Percentiles rank a stretch among this genome's conserved stretches.
Evolutionary conservation across 1,140 invertebrate genomes (phyloP).

Genomic region (Zaprionus nigranus): DNA sequence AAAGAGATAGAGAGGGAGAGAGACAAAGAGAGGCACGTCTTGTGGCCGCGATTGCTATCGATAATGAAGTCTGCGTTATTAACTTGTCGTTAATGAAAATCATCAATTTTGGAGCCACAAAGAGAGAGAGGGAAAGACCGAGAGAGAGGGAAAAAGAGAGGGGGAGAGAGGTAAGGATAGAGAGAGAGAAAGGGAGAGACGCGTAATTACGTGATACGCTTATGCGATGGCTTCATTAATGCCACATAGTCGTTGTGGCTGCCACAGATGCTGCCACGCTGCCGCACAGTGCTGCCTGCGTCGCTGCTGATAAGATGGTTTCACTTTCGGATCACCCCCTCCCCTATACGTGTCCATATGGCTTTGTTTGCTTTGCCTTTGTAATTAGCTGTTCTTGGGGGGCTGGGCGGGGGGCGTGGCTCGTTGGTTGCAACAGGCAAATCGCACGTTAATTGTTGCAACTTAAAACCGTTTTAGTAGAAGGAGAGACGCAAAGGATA

Average conservation of each 20-base stretch:
- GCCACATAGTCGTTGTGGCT: background rate
- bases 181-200: slow-evolving; percentile 26
- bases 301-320: slow-evolving; percentile 33
- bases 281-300: slow-evolving; percentile 23
- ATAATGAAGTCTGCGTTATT: slow-evolving; percentile 73
- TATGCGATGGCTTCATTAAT: slow-evolving; percentile 43
- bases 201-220: slow-evolving; percentile 59
- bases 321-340: slow-evolving; percentile 11
- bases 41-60: slow-evolving; percentile 54
- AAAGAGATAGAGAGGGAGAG: background rate
- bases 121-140: background rate
- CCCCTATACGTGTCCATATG: slow-evolving; percentile 1
- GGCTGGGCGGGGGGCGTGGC: slow-evolving; percentile 18
- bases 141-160: background rate
- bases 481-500: background rate
- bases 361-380: slow-evolving; percentile 34
- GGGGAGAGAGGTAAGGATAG: no score
- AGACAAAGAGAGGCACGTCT: background rate
- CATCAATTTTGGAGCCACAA: slow-evolving; percentile 62
- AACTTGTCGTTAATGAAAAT: slow-evolving; percentile 80
- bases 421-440: background rate
- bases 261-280: background rate
- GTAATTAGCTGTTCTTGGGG: slow-evolving; percentile 24
- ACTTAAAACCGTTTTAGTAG: slow-evolving; percentile 6
- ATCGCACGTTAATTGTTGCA: slow-evolving; percentile 19